A percentile compares a stretch with the other conserved stretches of the same genome.
Conservation (phyloP, 2,888 invertebrate genomes). For the Acleris emargana region DNA sequence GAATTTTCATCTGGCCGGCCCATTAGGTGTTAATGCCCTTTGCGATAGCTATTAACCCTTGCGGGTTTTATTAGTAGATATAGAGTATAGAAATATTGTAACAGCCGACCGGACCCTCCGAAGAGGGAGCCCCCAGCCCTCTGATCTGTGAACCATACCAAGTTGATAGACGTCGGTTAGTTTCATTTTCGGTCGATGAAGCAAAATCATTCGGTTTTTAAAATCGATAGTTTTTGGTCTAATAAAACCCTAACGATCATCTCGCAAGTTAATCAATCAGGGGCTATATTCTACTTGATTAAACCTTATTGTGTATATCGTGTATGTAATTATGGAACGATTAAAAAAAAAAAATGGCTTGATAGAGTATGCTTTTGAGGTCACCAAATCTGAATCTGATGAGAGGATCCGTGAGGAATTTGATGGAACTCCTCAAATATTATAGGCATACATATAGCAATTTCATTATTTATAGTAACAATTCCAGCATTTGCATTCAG, state of each 20-base stretch:
- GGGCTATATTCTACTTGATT: too few relatives aligned
- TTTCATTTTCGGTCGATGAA: constrained; percentile 31
- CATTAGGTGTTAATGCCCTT: not conserved
- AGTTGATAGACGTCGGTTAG: constrained; percentile 32
- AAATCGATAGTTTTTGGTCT: not conserved
- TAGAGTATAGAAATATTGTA: constrained; percentile 21
- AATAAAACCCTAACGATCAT: not conserved
- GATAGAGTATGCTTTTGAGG: too few relatives aligned
- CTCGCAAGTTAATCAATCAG: too few relatives aligned
- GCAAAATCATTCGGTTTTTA: constrained; percentile 9
- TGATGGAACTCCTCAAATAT: too few relatives aligned
- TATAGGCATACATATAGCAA: too few relatives aligned
- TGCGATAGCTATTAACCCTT: constrained; percentile 6
- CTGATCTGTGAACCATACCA: constrained; percentile 35
- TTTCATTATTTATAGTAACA: too few relatives aligned
- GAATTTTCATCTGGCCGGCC: not conserved
- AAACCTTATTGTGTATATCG: too few relatives aligned
- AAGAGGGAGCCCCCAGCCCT: constrained; percentile 21
- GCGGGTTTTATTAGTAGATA: constrained; percentile 8
- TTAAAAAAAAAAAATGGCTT: too few relatives aligned
- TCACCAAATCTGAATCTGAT: too few relatives aligned
- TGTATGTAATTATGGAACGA: too few relatives aligned
- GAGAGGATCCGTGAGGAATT: too few relatives aligned
- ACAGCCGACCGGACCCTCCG: constrained; percentile 27
- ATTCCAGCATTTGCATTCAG: too few relatives aligned